Percentiles rank a stretch among this genome's conserved stretches.
Evolutionary conservation across 2,888 invertebrate genomes (phyloP).

Genomic region (Colostygia pectinataria): DNA sequence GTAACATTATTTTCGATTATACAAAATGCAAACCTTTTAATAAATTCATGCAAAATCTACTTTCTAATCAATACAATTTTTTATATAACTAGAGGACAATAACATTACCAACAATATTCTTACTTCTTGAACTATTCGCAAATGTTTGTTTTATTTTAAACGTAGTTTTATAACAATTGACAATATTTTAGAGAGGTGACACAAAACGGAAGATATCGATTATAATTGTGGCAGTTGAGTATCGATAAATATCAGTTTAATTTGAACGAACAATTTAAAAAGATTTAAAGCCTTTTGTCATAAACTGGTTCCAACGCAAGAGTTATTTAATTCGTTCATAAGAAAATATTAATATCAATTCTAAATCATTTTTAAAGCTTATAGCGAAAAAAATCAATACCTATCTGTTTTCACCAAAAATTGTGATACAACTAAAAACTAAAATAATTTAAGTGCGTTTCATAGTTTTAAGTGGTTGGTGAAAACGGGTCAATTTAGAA

Average conservation of each 20-base stretch:
- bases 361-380: conserved; percentile 7
- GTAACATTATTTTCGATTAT: conserved; percentile 19
- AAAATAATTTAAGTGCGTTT: no score
- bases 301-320: no score
- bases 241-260: background rate
- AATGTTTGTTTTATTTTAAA: conserved; percentile 8
- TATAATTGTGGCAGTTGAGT: background rate
- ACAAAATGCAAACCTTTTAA: conserved; percentile 22
- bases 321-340: conserved; percentile 1
- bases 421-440: background rate
- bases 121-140: conserved; percentile 6
- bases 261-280: background rate
- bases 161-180: conserved; percentile 33
- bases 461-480: background rate
- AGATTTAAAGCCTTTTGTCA: no score
- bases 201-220: conserved; percentile 9
- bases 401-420: conserved; percentile 15
- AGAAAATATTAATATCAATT: conserved; percentile 14
- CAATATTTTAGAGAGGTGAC: conserved; percentile 21
- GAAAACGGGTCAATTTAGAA: conserved; percentile 3
- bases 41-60: conserved; percentile 37
- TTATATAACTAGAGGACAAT: conserved; percentile 29
- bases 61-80: conserved; percentile 31
- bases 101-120: conserved; percentile 28
- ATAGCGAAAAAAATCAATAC: conserved; percentile 8